These are phyloP conservation scores for Hypsopygia costalis DNA, from an alignment of 2,888 invertebrate species.

Conservation along the genomic window DNA sequence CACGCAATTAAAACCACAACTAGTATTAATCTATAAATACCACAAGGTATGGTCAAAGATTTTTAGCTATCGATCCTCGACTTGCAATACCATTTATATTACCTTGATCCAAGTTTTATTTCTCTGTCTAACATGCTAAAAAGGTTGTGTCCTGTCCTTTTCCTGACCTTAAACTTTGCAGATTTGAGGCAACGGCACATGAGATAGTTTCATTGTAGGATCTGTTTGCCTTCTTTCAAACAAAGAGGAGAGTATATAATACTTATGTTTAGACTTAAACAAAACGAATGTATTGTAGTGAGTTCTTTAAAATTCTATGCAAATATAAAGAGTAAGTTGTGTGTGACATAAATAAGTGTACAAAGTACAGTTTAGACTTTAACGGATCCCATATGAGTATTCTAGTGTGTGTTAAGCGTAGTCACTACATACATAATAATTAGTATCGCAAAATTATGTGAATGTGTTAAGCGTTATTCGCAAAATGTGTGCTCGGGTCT, in stretches of 20 bases:
- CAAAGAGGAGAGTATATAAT: too few species aligned
- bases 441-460: conserved; percentile 30
- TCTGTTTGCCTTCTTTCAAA: background rate
- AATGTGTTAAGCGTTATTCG: conserved; percentile 19
- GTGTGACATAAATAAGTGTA: too few species aligned
- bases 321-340: too few species aligned
- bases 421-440: conserved; percentile 18
- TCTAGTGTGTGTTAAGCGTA: conserved; percentile 16
- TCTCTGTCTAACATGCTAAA: conserved; percentile 40
- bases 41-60: background rate
- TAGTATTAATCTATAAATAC: too few species aligned
- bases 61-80: conserved; percentile 17
- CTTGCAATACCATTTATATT: conserved; percentile 25
- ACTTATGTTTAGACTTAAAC: too few species aligned
- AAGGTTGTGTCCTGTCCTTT: conserved; percentile 36
- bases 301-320: too few species aligned
- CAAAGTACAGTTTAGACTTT: background rate
- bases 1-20: too few species aligned
- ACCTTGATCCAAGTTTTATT: conserved; percentile 37
- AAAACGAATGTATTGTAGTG: too few species aligned
- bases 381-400: conserved; percentile 10
- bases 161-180: conserved; percentile 68
- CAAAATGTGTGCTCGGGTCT: conserved; percentile 19
- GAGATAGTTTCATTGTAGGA: conserved; percentile 19
- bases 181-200: conserved; percentile 31